A percentile compares a stretch with the other conserved stretches of the same genome.
Evolutionary conservation across 2,888 invertebrate species (phyloP).

Genomic region (Drosophila merina): DNA sequence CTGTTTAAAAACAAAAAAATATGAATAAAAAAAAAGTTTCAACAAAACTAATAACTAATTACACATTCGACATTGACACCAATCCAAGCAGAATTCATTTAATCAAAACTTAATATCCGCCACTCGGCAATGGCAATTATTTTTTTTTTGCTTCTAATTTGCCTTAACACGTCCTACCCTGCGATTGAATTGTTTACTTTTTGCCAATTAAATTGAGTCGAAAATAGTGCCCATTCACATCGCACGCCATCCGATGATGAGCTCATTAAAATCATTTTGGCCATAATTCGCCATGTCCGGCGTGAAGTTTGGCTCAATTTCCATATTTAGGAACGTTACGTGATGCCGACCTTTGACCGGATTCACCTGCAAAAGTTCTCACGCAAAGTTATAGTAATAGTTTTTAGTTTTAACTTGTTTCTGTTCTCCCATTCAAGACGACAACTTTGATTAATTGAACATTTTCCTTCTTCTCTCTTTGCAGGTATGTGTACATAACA

Average conservation of each 20-base stretch:
- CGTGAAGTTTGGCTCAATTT: conserved; percentile 24
- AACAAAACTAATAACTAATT: not conserved
- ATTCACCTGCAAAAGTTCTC: conserved; percentile 4
- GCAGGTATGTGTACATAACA: conserved; percentile 38
- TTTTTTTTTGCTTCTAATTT: conserved; percentile 11
- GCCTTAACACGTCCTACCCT: conserved; percentile 53
- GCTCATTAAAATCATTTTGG: conserved; percentile 65
- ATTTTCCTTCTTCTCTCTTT: conserved; percentile 25
- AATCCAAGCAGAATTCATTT: conserved; percentile 15
- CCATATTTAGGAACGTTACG: conserved; percentile 31
- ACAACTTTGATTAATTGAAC: conserved; percentile 3
- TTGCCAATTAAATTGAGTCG: conserved; percentile 24
- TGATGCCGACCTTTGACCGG: conserved; percentile 42
- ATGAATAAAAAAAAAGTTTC: not conserved
- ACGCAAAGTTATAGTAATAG: conserved; percentile 34
- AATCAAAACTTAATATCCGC: not conserved
- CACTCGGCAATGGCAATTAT: conserved; percentile 31
- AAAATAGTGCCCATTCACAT: conserved; percentile 17
- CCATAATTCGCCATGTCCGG: conserved; percentile 25
- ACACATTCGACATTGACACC: conserved; percentile 33
- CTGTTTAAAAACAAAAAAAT: not conserved
- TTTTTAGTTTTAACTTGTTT: not conserved
- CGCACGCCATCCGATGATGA: conserved; percentile 48
- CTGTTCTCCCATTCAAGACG: not conserved
- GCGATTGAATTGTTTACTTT: conserved; percentile 17